These are phyloP conservation scores for honey bee (Apis mellifera) DNA, from an alignment of 1,140 invertebrate genomes.

Conservation along the genomic window Amel_HAv3.1 CM009936.2:1702501-1703000, in stretches of 20 bases:
- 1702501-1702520: not conserved
- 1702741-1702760: slow-evolving; percentile 36
- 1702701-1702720: not conserved
- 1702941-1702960: slow-evolving; percentile 3
- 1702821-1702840: slow-evolving; percentile 17
- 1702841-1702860: slow-evolving; percentile 29
- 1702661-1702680: not conserved
- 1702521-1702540: not conserved
- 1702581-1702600: not conserved
- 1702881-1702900: slow-evolving; percentile 32
- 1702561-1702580: not conserved
- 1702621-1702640: not conserved
- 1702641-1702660: not conserved
- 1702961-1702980: not conserved
- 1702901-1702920: slow-evolving; percentile 1
- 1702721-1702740: slow-evolving; percentile 20
- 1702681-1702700: not conserved
- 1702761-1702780: slow-evolving; percentile 17
- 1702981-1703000: no score
- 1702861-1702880: slow-evolving; percentile 32
- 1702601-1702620: not conserved
- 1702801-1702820: not conserved
- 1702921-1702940: not conserved
- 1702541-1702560: not conserved
- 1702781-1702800: slow-evolving; percentile 26